Conservation (phyloP, 2,888 invertebrate genomes). For the Sarcophaga variegata region DNA sequence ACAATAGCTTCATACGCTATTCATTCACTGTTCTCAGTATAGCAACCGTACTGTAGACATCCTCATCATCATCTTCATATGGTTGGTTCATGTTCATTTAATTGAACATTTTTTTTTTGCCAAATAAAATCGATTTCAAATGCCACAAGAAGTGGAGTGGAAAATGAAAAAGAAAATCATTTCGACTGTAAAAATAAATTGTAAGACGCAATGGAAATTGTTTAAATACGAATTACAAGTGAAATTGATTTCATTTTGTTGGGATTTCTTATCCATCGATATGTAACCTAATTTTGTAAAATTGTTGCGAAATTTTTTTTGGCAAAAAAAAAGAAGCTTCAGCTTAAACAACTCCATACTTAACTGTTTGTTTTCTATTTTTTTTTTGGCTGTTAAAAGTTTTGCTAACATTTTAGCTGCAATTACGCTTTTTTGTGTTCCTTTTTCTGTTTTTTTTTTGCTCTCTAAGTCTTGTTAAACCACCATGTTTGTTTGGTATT, state of each 20-base stretch:
- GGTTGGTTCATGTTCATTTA: too few species aligned
- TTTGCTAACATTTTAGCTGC: conserved; percentile 51
- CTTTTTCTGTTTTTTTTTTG: too few species aligned
- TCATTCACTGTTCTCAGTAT: too few species aligned
- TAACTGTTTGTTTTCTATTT: conserved; percentile 1
- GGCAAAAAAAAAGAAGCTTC: background rate
- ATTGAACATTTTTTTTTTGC: too few species aligned
- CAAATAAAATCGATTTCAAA: too few species aligned
- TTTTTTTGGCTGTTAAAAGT: background rate
- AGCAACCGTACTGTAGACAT: too few species aligned
- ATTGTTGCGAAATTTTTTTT: background rate
- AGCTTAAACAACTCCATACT: conserved; percentile 2
- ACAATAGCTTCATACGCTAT: too few species aligned
- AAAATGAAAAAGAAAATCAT: background rate
- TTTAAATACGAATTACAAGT: conserved; percentile 51
- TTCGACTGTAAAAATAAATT: background rate
- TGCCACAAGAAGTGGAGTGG: too few species aligned
- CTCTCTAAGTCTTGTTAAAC: conserved; percentile 62
- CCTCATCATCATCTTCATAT: too few species aligned
- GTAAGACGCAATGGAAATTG: conserved; percentile 11
- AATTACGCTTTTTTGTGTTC: conserved; percentile 52
- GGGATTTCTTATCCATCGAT: conserved; percentile 25
- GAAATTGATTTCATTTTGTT: conserved; percentile 49
- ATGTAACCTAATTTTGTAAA: conserved; percentile 55
- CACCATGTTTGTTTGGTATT: conserved; percentile 69